phyloP scores from a whole-genome alignment of 2,113 vertebrate genomes.

The Mus pahari region DNA sequence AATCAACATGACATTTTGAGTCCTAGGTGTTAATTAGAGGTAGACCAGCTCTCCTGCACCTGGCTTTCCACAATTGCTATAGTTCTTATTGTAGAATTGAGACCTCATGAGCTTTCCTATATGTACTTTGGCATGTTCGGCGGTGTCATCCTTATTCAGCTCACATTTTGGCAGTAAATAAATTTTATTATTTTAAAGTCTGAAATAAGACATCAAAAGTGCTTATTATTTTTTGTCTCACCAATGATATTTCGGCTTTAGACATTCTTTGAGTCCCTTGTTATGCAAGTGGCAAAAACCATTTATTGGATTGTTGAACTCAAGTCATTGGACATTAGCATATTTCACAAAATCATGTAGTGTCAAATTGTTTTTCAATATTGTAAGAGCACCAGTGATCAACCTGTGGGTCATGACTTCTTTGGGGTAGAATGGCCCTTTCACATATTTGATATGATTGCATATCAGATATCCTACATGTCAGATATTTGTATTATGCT shows the following conservation, averaged over 20 bases:
- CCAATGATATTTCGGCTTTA: not conserved
- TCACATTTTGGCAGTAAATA: not conserved
- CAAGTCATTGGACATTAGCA: not conserved
- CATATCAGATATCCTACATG: not conserved
- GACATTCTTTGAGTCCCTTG: not conserved
- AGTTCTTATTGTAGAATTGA: not conserved
- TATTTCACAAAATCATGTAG: not conserved
- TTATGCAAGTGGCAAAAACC: not conserved
- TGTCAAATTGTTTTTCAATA: not conserved
- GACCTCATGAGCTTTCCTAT: not conserved
- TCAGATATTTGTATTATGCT: not conserved
- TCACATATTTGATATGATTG: not conserved
- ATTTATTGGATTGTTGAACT: not conserved
- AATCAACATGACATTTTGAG: not conserved
- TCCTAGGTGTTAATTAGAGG: not conserved
- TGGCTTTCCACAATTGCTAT: not conserved
- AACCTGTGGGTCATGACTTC: not conserved
- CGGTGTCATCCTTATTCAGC: not conserved
- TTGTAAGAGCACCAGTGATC: not conserved
- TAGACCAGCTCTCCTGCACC: not conserved
- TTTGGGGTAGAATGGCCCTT: not conserved
- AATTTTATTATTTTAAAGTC: constrained; percentile 3
- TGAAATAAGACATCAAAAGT: not conserved
- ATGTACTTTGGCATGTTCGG: not conserved
- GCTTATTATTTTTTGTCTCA: constrained; percentile 36